Percentiles rank a stretch among this genome's conserved stretches.
Evolutionary conservation across 2,113 vertebrate species (phyloP).

Genomic region (Callithrix jacchus): DNA sequence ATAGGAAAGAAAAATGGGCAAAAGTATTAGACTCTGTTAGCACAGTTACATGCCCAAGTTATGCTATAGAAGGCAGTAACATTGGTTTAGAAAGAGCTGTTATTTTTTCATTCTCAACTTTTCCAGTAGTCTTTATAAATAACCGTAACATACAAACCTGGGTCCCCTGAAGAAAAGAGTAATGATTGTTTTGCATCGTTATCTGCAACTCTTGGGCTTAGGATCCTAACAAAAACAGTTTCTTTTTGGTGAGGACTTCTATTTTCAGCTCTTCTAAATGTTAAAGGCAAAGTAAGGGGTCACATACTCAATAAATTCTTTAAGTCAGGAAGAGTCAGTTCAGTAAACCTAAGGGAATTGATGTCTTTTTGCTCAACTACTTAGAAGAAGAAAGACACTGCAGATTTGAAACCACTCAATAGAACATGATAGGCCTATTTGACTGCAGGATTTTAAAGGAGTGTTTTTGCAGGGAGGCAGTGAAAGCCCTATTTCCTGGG

Average conservation of each 20-base stretch:
- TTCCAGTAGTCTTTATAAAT: not conserved
- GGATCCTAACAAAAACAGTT: not conserved
- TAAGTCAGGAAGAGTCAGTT: not conserved
- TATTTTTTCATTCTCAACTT: not conserved
- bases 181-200: not conserved
- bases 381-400: not conserved
- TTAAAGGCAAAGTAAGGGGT: not conserved
- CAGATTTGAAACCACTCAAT: not conserved
- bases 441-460: not conserved
- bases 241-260: not conserved
- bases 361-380: not conserved
- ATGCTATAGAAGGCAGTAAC: not conserved
- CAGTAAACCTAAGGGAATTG: not conserved
- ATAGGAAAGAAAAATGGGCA: not conserved
- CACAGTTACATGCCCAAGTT: not conserved
- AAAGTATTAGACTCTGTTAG: not conserved
- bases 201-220: not conserved
- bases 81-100: not conserved
- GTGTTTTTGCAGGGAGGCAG: not conserved
- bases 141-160: not conserved
- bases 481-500: not conserved
- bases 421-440: not conserved
- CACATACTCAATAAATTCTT: not conserved
- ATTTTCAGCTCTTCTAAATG: constrained; percentile 27
- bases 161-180: not conserved